Evolutionary conservation across 2,888 invertebrate genomes (phyloP), one percentile per base, ranked within the genome.

Genomic region (Stramonita haemastoma): DNA sequence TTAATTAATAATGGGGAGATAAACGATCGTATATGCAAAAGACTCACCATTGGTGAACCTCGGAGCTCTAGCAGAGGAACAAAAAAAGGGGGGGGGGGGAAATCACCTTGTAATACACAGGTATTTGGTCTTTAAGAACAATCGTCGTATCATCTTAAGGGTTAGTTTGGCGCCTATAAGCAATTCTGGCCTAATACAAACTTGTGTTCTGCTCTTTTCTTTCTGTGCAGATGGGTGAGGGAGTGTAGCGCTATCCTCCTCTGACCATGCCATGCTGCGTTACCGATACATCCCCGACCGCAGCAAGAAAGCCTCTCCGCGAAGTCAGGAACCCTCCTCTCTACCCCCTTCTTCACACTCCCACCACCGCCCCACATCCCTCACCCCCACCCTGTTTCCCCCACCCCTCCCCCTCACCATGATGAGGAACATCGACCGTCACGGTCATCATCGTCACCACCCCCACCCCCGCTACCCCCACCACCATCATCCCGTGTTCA

Each of bases 251-350:
- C n/a, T 34, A 8, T 8, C 66, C 8, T 29, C 4, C 34, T 34
- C 19, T 60, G 70, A 87, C 73, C 46, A 73, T 73, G 66, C 34
- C 70, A 89, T 89, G 89, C 85, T 89, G 89, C 89, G 89, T 36
- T 89, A 36, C 70, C 89, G 89, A 66, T 89, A 85, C 36, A 83
- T 89, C 13, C 89, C 89, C 19, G 89, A 89, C 89, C 84, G 89
- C 89, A 73, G n/a, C 89, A 88, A 66, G 73, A 66, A 70, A 26
- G n/a, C 85, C 11, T 17, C 22, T 73, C 36, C 32, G 17, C 87
- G 87, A 17, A 87, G 87, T 34, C 73, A 87, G 56, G 87, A 87
- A 70, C 87, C 77, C 8, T n/a, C 32, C 46, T 46, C 46, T 8
- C 8, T 46, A 46, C 46, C 26, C 34, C 19, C 46, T n/a, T n/a